Evolutionary conservation across 2,797 vertebrate genomes (phyloP).

Genomic region (Bovichtus variegatus): DNA sequence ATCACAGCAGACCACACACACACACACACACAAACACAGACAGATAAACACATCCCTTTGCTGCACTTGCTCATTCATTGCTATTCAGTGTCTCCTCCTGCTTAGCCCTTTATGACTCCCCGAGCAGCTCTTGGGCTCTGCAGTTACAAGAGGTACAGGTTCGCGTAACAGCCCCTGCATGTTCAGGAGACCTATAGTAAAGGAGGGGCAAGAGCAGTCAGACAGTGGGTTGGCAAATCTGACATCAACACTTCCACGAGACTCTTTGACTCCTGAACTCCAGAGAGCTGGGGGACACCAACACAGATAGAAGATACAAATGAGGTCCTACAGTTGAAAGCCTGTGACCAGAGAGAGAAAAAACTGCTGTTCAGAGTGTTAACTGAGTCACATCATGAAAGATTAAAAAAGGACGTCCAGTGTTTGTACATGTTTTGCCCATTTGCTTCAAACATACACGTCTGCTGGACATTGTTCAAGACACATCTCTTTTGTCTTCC

Average conservation of each 20-base stretch:
- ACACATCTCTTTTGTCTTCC: background rate
- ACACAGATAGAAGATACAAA: background rate
- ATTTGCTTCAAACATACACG: background rate
- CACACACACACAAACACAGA: conserved; percentile 27
- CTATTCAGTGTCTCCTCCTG: conserved; percentile 62
- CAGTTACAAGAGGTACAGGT: conserved; percentile 64
- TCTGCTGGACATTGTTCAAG: too few relatives aligned
- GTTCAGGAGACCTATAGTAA: conserved; percentile 48
- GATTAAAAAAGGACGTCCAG: background rate
- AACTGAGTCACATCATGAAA: background rate
- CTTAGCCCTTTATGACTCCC: conserved; percentile 67
- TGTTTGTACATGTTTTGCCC: background rate
- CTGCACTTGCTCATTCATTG: conserved; percentile 66
- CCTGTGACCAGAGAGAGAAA: background rate
- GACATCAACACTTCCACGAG: conserved; percentile 30
- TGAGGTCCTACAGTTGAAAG: conserved; percentile 2
- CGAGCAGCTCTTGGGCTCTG: conserved; percentile 55
- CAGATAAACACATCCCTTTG: conserved; percentile 29
- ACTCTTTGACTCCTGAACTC: conserved; percentile 21
- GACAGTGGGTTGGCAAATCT: conserved; percentile 31
- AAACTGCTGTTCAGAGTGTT: background rate
- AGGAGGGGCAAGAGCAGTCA: conserved; percentile 5
- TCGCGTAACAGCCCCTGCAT: conserved; percentile 61
- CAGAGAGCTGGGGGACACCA: conserved; percentile 1
- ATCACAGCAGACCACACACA: conserved; percentile 56